Base-by-base conservation (phyloP, 2,797 vertebrate genomes). In the Rhinella marina region DNA sequence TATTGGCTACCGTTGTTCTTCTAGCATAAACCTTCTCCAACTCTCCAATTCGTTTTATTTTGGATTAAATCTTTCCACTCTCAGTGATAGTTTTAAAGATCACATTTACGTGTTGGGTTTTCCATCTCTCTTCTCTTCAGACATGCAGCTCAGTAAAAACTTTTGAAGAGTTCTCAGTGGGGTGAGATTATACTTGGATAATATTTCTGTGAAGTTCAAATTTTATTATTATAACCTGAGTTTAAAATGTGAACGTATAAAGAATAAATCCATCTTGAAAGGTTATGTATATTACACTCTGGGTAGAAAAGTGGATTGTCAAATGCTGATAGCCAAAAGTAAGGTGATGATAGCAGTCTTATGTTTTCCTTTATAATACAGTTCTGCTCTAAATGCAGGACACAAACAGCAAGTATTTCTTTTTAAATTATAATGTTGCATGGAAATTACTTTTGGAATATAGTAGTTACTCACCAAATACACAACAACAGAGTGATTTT, bases 141-240 rank as follows among this genome's bases (percentile, higher is more conserved):
- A 85, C 84, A 77, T 85, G 73, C 84, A 85, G 84, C 84, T 85
- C 76, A 76, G 59, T 66, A 64, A 64, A 85, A 85, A 85, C 84
- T 85, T 76, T 85, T 85, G 59, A 85, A 85, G 84, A 85, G 84
- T 85, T 85, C 84, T 85, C 84, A 85, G 84, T 78, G 73, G 73
- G 84, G 57, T 85, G 59, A 85, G 84, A 85, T 85, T 85, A 54
- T 78, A 78, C 32, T 48, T 66, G 59, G 84, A 85, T 85, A 85
- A 77, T 85, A 85, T 85, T 77, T 85, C 84, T 85, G 73, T 85
- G 84, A 85, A 85, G 84, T 85, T 85, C 57, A 85, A 64, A 77
- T 78, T 77, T 85, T 85, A 85, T 77, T 85, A 77, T 85, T 78
- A 85, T 78, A 48, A 62, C 59, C 84, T 29, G 59, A 85, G 84